phyloP scores from a whole-genome alignment of 2,797 vertebrate genomes.

The Sylvia borin region DNA sequence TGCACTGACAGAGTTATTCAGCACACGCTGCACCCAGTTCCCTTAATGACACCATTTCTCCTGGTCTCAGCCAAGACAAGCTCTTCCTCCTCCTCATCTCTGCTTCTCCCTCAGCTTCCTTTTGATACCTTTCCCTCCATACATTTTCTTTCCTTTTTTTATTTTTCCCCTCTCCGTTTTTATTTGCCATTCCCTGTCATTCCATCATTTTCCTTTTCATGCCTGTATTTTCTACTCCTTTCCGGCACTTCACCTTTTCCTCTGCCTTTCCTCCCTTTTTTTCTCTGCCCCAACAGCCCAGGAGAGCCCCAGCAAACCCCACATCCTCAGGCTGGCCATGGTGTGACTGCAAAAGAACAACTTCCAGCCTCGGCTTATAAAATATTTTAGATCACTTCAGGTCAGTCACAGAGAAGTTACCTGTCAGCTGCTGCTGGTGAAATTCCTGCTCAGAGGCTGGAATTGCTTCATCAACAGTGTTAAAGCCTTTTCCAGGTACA shows the following conservation, averaged over 20 bases:
- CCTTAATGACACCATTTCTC: constrained; percentile 44
- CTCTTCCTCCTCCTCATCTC: not conserved
- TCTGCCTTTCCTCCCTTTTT: not conserved
- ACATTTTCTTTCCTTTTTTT: not conserved
- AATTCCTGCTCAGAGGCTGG: not conserved
- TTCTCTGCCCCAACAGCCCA: not conserved
- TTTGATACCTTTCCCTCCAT: not conserved
- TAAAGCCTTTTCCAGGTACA: not conserved
- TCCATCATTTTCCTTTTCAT: not conserved
- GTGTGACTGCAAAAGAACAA: not conserved
- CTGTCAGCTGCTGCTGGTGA: not conserved
- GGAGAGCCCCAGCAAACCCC: not conserved
- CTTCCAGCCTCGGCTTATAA: not conserved
- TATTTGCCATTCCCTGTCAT: not conserved
- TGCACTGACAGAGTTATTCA: constrained; percentile 58
- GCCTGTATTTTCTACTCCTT: not conserved
- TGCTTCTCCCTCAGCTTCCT: not conserved
- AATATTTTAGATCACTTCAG: not conserved
- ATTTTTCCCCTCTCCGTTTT: rapidly evolving
- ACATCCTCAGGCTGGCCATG: not conserved
- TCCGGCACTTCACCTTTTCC: not conserved
- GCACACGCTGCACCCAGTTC: constrained; percentile 20
- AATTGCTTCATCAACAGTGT: not conserved
- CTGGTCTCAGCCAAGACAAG: not conserved
- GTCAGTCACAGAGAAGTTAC: not conserved